A percentile compares a stretch with the other conserved stretches of the same genome.
Evolutionary conservation across 2,888 invertebrate species (phyloP).

Genomic region (Drosophila atripex): DNA sequence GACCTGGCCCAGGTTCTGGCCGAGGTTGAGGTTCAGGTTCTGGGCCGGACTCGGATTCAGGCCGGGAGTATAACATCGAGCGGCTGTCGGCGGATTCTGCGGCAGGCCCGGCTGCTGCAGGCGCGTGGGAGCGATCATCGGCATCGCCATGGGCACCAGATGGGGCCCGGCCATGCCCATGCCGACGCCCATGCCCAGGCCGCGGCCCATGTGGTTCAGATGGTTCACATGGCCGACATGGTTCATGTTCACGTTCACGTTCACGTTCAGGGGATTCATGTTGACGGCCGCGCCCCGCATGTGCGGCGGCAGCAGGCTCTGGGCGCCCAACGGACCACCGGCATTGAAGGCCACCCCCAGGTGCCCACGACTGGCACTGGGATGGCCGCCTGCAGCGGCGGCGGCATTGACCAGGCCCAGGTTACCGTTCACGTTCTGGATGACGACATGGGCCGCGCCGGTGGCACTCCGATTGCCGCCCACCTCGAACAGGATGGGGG

Average conservation of each 20-base stretch:
- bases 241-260: neutral
- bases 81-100: neutral
- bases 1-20: neutral
- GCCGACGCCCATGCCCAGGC: neutral
- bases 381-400: neutral
- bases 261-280: neutral
- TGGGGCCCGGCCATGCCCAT: neutral
- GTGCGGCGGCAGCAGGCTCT: neutral
- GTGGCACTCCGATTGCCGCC: slow-evolving; percentile 3
- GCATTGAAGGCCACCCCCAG: neutral
- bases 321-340: neutral
- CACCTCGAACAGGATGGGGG: slow-evolving; percentile 31
- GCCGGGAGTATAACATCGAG: neutral
- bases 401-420: neutral
- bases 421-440: slow-evolving; percentile 4
- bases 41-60: neutral
- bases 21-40: neutral
- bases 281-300: neutral
- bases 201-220: neutral
- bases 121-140: neutral
- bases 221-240: neutral
- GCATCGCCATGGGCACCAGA: neutral
- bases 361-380: neutral
- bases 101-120: neutral
- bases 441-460: slow-evolving; percentile 1